These are phyloP conservation scores for Turdus rufiventris DNA, from an alignment of 2,113 vertebrate genomes.

Conservation along the genomic window DNA sequence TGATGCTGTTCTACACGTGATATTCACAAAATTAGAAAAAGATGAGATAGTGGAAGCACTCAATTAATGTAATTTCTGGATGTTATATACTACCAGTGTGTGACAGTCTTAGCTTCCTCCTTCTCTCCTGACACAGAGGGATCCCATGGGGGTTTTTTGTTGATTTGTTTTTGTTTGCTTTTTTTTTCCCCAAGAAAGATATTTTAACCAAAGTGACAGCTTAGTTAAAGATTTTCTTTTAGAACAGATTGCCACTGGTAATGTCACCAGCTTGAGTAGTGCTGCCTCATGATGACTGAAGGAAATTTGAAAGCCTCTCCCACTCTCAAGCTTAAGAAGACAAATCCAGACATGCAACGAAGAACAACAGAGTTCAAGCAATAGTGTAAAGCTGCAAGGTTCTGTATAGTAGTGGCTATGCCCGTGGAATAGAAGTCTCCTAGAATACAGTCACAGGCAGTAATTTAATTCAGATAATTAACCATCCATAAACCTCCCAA, in stretches of 20 bases:
- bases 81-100: background rate
- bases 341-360: background rate
- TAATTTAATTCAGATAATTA: background rate
- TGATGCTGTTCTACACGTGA: slow-evolving; percentile 24
- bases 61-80: background rate
- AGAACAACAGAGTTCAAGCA: background rate
- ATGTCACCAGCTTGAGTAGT: slow-evolving; percentile 28
- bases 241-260: slow-evolving; percentile 36
- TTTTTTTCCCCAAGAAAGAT: background rate
- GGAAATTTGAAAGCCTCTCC: slow-evolving; percentile 24
- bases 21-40: slow-evolving; percentile 22
- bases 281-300: slow-evolving; percentile 38
- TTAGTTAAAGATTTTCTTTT: background rate
- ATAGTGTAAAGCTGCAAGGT: background rate
- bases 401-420: background rate
- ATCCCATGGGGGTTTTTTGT: background rate
- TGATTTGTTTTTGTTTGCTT: background rate
- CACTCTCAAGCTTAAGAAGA: background rate
- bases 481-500: background rate
- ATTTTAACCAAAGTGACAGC: slow-evolving; percentile 7
- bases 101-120: background rate
- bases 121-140: background rate
- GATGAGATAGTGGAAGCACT: background rate
- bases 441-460: background rate
- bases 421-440: background rate